phyloP scores from a whole-genome alignment of 2,888 invertebrate genomes.

The Drosophila recens region DNA sequence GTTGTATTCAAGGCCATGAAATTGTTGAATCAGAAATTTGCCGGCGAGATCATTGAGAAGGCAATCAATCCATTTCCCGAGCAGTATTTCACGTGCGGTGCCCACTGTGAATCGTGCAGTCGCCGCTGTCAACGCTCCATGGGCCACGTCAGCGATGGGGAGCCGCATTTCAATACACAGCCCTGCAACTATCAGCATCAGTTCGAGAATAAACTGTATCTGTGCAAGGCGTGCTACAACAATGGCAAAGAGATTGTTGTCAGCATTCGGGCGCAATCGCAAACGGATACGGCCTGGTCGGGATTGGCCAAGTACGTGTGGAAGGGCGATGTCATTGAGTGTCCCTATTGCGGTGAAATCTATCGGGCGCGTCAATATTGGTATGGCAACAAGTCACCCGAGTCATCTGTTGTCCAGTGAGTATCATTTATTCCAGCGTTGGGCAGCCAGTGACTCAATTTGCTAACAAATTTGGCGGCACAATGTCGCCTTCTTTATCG shows the following conservation, averaged over 20 bases:
- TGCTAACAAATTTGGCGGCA: neutral
- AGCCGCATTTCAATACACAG: slow-evolving; percentile 86
- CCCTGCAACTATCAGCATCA: slow-evolving; percentile 89
- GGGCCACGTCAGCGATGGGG: slow-evolving; percentile 88
- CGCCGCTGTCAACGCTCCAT: slow-evolving; percentile 88
- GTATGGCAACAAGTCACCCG: slow-evolving; percentile 92
- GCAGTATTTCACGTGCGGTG: slow-evolving; percentile 92
- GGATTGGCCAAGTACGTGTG: slow-evolving; percentile 91
- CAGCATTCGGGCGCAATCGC: slow-evolving; percentile 75
- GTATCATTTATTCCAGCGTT: neutral
- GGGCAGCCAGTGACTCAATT: neutral
- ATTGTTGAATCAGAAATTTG: slow-evolving; percentile 91
- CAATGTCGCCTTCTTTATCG: no score
- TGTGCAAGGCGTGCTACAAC: slow-evolving; percentile 88
- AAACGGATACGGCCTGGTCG: slow-evolving; percentile 87
- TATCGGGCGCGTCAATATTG: slow-evolving; percentile 91
- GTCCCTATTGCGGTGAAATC: slow-evolving; percentile 87
- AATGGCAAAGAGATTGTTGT: slow-evolving; percentile 86
- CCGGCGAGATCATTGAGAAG: slow-evolving; percentile 88
- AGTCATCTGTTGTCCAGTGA: slow-evolving; percentile 88
- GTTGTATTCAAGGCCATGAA: slow-evolving; percentile 90
- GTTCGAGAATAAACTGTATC: slow-evolving; percentile 89
- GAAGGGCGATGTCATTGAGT: slow-evolving; percentile 92
- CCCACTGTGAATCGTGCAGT: slow-evolving; percentile 90
- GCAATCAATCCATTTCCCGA: slow-evolving; percentile 90